Percentiles rank a stretch among this genome's conserved stretches.
Evolutionary conservation across 2,888 invertebrate species (phyloP).

Genomic region (Plagiodera versicolora): DNA sequence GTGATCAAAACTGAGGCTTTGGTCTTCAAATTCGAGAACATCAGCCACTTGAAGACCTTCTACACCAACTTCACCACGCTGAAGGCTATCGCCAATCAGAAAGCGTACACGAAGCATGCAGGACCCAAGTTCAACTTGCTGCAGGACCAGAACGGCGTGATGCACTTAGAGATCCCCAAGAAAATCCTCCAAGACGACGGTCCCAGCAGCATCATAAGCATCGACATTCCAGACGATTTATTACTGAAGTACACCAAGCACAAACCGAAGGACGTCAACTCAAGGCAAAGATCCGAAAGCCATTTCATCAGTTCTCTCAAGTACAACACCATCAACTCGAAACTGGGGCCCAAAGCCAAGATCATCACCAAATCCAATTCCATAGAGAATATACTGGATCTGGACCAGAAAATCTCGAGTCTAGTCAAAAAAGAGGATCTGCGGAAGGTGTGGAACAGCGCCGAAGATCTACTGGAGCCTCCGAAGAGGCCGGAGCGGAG

Average conservation of each 20-base stretch:
- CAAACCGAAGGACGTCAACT: conserved; percentile 37
- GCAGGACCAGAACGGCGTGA: conserved; percentile 57
- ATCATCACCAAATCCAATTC: conserved; percentile 41
- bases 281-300: conserved; percentile 37
- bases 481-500: conserved; percentile 49
- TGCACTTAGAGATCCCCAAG: conserved; percentile 56
- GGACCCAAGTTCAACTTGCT: conserved; percentile 52
- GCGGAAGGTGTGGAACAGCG: conserved; percentile 53
- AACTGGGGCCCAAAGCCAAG: conserved; percentile 31
- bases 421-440: conserved; percentile 40
- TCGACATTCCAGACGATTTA: conserved; percentile 49
- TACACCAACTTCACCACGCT: conserved; percentile 52
- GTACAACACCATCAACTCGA: conserved; percentile 36
- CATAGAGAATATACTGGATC: conserved; percentile 45
- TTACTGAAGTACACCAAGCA: conserved; percentile 25
- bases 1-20: conserved; percentile 51
- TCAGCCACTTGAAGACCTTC: conserved; percentile 46
- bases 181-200: conserved; percentile 24
- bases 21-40: conserved; percentile 51
- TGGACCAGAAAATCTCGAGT: conserved; percentile 36
- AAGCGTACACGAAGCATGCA: conserved; percentile 44
- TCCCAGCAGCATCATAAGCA: conserved; percentile 50
- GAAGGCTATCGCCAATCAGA: conserved; percentile 53
- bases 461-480: conserved; percentile 49
- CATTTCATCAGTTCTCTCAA: conserved; percentile 33